Percentiles rank a stretch among this genome's conserved stretches.
phyloP scores from a whole-genome alignment of 1,140 invertebrate genomes.

The Pteromalus puparum region DNA sequence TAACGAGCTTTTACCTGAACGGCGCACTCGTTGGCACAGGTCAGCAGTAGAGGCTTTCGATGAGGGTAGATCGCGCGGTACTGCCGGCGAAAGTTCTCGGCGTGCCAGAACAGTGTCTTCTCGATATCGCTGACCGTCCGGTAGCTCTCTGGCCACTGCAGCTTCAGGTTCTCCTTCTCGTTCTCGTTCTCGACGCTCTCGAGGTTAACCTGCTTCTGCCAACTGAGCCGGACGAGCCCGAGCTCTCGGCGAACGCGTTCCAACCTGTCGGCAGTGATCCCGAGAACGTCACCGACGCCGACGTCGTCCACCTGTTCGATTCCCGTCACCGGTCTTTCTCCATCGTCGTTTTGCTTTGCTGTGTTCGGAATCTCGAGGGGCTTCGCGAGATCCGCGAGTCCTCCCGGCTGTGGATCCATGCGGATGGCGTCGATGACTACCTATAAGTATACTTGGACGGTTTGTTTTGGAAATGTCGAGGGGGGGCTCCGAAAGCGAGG shows the following conservation, averaged over 20 bases:
- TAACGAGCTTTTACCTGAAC: constrained; percentile 76
- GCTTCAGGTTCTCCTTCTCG: constrained; percentile 73
- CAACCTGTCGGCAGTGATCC: constrained; percentile 56
- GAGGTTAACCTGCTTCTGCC: constrained; percentile 70
- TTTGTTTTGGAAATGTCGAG: neutral
- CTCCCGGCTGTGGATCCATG: no score
- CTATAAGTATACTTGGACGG: neutral
- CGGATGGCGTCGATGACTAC: no score
- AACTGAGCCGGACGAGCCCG: constrained; percentile 75
- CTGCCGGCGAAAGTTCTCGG: constrained; percentile 90
- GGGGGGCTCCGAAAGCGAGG: no score
- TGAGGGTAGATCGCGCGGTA: constrained; percentile 81
- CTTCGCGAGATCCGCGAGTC: no score
- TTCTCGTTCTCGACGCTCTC: constrained; percentile 63
- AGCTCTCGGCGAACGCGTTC: constrained; percentile 72
- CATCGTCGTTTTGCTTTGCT: neutral
- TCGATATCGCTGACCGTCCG: constrained; percentile 86
- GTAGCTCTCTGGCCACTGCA: constrained; percentile 82
- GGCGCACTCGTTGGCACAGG: constrained; percentile 88
- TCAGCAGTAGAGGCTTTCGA: constrained; percentile 84
- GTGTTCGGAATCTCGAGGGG: no score
- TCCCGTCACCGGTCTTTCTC: neutral
- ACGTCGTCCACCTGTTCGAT: constrained; percentile 1
- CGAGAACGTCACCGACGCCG: neutral
- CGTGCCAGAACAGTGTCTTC: constrained; percentile 83